Evolutionary conservation across 2,797 vertebrate species (phyloP).

Genomic region (Myotis pilosus): DNA sequence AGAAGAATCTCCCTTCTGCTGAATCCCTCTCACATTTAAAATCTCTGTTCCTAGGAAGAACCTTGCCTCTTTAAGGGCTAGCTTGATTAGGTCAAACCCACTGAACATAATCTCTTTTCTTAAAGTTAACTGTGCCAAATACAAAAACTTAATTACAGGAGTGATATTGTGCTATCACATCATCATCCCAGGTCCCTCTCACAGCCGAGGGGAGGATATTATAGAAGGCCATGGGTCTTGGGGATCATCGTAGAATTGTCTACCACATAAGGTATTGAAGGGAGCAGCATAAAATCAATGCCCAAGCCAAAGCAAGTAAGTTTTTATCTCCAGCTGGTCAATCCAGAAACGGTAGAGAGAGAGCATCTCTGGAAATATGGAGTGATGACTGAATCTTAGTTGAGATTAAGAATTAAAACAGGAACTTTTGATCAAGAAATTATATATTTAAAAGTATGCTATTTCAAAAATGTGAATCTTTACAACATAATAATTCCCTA

Average conservation of each 20-base stretch:
- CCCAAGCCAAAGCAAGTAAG: neutral
- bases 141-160: neutral
- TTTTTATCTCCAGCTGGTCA: neutral
- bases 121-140: neutral
- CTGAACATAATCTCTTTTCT: neutral
- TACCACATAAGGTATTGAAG: neutral
- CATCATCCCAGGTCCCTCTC: neutral
- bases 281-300: neutral
- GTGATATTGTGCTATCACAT: neutral
- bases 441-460: neutral
- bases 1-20: neutral
- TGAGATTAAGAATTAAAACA: constrained; percentile 18
- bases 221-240: neutral
- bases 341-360: neutral
- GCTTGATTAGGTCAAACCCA: neutral
- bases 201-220: neutral
- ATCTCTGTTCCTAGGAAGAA: neutral
- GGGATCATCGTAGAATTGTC: neutral
- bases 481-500: neutral
- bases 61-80: neutral
- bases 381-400: neutral
- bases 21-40: neutral
- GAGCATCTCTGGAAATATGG: constrained; percentile 17
- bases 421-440: neutral
- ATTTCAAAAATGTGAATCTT: neutral